Evolutionary conservation across 2,797 vertebrate genomes (phyloP).

Genomic region (Microtus californicus): DNA sequence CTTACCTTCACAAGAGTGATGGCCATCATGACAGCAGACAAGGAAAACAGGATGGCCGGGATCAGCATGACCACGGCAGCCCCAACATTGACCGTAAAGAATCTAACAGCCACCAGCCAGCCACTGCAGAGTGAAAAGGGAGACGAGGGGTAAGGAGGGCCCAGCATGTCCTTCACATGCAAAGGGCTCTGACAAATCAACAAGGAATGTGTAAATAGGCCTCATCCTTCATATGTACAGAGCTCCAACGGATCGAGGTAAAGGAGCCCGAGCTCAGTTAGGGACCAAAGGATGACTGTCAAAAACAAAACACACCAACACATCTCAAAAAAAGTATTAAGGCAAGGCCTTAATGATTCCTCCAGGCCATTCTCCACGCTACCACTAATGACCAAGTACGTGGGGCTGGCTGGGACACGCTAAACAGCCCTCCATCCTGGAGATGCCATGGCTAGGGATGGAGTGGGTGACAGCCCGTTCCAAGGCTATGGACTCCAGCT

Average conservation of each 20-base stretch:
- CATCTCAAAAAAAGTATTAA: background rate
- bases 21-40: slow-evolving; percentile 90
- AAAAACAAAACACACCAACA: background rate
- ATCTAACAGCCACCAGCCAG: slow-evolving; percentile 85
- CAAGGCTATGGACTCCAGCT: background rate
- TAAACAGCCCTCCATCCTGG: background rate
- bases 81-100: slow-evolving; percentile 82
- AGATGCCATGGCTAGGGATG: background rate
- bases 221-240: background rate
- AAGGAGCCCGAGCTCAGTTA: background rate
- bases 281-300: background rate
- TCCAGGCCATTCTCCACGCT: background rate
- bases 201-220: background rate
- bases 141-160: background rate
- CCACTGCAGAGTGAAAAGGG: slow-evolving; percentile 79
- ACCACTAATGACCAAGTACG: too few relatives aligned
- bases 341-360: background rate
- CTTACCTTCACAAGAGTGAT: slow-evolving; percentile 87
- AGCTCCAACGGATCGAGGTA: background rate
- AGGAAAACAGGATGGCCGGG: slow-evolving; percentile 93
- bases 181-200: background rate
- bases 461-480: background rate
- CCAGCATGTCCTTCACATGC: background rate
- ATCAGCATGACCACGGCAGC: slow-evolving; percentile 94
- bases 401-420: background rate